These are phyloP conservation scores for Sprattus sprattus DNA, from an alignment of 2,113 vertebrate genomes.

Conservation along the genomic window DNA sequence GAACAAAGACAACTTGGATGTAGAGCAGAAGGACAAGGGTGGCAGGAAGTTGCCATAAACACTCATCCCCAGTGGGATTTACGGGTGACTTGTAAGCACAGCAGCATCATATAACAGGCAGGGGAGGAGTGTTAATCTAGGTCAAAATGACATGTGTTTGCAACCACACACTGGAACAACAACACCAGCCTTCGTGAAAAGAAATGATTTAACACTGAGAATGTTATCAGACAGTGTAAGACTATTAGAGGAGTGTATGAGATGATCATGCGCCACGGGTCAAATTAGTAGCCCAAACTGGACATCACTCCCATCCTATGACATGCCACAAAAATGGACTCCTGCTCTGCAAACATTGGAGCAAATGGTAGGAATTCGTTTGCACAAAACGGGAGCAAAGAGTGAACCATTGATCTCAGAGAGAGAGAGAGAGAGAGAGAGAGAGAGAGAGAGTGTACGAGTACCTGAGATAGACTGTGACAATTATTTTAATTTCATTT, in stretches of 20 bases:
- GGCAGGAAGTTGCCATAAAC: not conserved
- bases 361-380: not conserved
- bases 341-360: not conserved
- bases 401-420: not conserved
- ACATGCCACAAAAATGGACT: not conserved
- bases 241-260: not conserved
- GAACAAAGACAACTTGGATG: conserved; percentile 4
- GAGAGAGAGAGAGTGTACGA: not conserved
- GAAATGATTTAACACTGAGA: not conserved
- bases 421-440: not conserved
- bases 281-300: not conserved
- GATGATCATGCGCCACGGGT: not conserved
- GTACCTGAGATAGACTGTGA: not conserved
- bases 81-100: not conserved
- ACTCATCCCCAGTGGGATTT: not conserved
- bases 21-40: not conserved
- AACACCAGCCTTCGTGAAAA: not conserved
- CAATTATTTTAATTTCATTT: not conserved
- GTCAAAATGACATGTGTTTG: not conserved
- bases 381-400: not conserved
- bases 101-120: not conserved
- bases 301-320: not conserved
- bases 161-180: not conserved
- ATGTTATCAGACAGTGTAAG: not conserved
- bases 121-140: not conserved